Evolutionary conservation across 2,888 invertebrate genomes (phyloP).

Genomic region (Sarcophaga rosellei): DNA sequence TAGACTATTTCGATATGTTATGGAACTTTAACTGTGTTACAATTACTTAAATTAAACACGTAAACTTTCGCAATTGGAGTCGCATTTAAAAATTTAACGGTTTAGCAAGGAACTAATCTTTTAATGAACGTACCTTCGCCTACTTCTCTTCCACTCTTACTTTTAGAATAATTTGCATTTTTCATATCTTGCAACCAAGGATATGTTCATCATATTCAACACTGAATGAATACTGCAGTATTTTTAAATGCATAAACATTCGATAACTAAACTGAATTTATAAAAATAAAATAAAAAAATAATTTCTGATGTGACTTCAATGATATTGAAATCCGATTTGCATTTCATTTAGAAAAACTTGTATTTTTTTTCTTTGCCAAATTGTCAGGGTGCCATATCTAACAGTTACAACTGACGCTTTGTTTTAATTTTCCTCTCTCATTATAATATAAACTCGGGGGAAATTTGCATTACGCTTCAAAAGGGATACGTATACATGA

Average conservation of each 20-base stretch:
- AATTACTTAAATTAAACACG: too few species aligned
- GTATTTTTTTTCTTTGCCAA: background rate
- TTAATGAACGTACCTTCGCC: background rate
- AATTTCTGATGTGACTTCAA: background rate
- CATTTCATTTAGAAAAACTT: background rate
- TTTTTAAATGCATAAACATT: slow-evolving; percentile 60
- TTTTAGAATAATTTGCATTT: background rate
- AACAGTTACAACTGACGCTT: slow-evolving; percentile 55
- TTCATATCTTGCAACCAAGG: background rate
- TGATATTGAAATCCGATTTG: slow-evolving; percentile 42
- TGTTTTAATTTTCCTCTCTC: slow-evolving; percentile 39
- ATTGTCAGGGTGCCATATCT: slow-evolving; percentile 57
- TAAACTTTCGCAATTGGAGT: too few species aligned
- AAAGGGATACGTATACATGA: background rate
- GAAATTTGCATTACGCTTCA: background rate
- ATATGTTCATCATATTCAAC: too few species aligned
- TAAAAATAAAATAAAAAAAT: background rate
- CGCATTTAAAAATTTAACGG: too few species aligned
- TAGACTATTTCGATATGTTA: too few species aligned
- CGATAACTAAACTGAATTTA: background rate
- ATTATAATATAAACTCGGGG: background rate
- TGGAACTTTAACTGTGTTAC: too few species aligned
- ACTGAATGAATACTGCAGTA: slow-evolving; percentile 28
- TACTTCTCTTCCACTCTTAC: background rate
- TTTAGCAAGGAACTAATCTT: too few species aligned